phyloP scores from a whole-genome alignment of 2,797 vertebrate genomes.

The Sus cebifrons region DNA sequence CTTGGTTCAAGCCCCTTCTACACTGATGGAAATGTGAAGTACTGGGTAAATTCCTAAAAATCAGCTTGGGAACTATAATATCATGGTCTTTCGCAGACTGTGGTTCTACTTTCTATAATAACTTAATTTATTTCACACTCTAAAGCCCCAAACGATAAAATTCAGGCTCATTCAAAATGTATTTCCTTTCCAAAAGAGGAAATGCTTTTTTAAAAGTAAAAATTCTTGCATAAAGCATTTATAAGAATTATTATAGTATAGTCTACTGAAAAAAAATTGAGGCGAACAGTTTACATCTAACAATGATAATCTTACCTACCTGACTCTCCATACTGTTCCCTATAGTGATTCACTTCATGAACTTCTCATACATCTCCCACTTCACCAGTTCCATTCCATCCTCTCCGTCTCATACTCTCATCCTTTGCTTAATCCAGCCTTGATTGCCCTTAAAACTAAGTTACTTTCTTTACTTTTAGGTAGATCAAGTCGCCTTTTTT shows the following conservation, averaged over 20 bases:
- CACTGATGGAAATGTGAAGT: neutral
- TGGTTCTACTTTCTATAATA: neutral
- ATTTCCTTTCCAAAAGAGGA: neutral
- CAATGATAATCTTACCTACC: no score
- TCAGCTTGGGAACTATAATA: neutral
- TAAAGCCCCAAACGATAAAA: neutral
- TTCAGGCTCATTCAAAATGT: neutral
- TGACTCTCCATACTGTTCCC: neutral
- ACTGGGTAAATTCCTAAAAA: neutral
- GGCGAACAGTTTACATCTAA: neutral
- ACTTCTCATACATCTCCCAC: rapidly evolving
- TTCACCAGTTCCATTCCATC: neutral
- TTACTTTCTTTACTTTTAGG: neutral
- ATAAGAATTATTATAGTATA: no score
- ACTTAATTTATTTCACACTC: neutral
- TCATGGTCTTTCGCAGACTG: neutral
- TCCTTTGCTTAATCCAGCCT: neutral
- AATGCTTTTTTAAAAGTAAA: neutral
- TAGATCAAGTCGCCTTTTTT: neutral
- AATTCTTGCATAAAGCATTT: neutral
- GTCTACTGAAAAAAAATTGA: no score
- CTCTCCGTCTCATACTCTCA: neutral
- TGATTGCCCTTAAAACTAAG: neutral
- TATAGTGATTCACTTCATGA: rapidly evolving
- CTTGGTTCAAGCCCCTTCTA: neutral